phyloP scores from a whole-genome alignment of 2,888 invertebrate species.

The Macrosiphum euphorbiae region DNA sequence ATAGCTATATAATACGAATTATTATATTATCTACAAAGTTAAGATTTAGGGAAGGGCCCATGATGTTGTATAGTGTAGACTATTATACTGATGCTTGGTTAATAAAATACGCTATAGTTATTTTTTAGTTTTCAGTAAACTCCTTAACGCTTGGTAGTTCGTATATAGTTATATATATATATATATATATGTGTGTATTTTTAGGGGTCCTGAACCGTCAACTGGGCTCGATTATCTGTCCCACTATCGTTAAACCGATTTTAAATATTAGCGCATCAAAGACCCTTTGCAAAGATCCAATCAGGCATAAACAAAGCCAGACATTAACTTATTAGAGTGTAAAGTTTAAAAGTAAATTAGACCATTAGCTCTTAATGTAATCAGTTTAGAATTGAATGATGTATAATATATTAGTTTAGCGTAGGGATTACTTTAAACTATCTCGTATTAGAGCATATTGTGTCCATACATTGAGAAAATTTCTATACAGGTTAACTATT shows the following conservation, averaged over 20 bases:
- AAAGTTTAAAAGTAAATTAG: slow-evolving; percentile 51
- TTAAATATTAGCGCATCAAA: slow-evolving; percentile 37
- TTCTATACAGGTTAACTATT: background rate
- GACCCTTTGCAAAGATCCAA: background rate
- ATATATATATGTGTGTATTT: background rate
- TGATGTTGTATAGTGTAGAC: background rate
- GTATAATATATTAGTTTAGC: slow-evolving; percentile 8
- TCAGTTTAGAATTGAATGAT: slow-evolving; percentile 38
- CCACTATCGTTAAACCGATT: background rate
- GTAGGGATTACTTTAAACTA: background rate
- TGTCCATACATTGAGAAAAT: background rate
- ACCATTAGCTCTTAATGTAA: slow-evolving; percentile 49
- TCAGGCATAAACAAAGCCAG: slow-evolving; percentile 29
- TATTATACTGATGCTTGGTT: background rate
- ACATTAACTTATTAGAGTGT: slow-evolving; percentile 24
- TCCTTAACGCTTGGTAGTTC: background rate
- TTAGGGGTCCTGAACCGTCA: background rate
- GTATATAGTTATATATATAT: background rate
- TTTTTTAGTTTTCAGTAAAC: background rate
- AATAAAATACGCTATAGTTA: background rate
- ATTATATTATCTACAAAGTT: background rate
- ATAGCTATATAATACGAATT: background rate
- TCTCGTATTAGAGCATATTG: slow-evolving; percentile 31
- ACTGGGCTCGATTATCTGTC: background rate
- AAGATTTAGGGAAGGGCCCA: background rate